These are phyloP conservation scores for Crocidura indochinensis DNA, from an alignment of 2,797 vertebrate species.

Conservation along the genomic window DNA sequence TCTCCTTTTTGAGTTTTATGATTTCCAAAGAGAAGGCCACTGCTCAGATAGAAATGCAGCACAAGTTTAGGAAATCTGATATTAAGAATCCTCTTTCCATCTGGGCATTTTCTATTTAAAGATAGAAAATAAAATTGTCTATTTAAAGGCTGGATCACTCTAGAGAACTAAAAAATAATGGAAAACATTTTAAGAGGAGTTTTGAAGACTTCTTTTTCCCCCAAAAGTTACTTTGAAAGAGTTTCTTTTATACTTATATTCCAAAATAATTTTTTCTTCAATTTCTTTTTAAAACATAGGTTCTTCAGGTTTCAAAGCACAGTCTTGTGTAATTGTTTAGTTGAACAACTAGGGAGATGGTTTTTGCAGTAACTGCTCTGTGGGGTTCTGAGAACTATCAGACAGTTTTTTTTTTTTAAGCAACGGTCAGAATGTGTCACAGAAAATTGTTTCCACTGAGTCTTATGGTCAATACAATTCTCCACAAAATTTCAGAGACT, in stretches of 20 bases:
- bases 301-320: background rate
- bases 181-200: background rate
- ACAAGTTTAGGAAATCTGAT: background rate
- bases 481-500: background rate
- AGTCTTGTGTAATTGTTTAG: background rate
- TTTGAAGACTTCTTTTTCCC: background rate
- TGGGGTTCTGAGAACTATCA: background rate
- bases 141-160: too few relatives aligned
- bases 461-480: background rate
- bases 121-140: background rate
- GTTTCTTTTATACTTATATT: background rate
- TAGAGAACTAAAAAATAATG: too few relatives aligned
- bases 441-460: background rate
- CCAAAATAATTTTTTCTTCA: slow-evolving; percentile 16
- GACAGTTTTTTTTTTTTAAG: background rate
- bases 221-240: background rate
- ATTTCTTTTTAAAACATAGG: background rate
- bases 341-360: background rate
- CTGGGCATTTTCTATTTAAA: slow-evolving; percentile 41
- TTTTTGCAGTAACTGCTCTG: background rate
- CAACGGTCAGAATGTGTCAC: background rate
- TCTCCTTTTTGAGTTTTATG: background rate
- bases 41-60: slow-evolving; percentile 1
- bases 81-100: background rate
- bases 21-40: background rate